These are phyloP conservation scores for Brienomyrus brachyistius DNA, from an alignment of 2,113 vertebrate genomes.

Conservation along the genomic window DNA sequence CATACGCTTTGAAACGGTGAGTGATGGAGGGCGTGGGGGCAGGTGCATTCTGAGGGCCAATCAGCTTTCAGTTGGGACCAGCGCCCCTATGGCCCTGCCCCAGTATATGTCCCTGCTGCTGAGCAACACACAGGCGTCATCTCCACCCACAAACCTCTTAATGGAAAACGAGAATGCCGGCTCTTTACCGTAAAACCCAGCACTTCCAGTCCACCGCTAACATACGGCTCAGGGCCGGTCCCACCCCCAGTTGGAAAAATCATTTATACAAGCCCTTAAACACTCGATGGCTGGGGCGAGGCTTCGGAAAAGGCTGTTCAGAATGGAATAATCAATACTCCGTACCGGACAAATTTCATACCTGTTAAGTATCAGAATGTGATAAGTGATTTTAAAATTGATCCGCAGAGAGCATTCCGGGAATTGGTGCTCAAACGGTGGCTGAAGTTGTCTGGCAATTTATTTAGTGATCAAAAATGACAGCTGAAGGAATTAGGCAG, in stretches of 20 bases:
- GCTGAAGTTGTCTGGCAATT: neutral
- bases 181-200: neutral
- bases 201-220: neutral
- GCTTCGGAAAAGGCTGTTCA: slow-evolving; percentile 9
- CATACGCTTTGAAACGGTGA: neutral
- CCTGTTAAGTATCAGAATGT: slow-evolving; percentile 15
- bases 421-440: neutral
- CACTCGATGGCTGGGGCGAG: slow-evolving; percentile 19
- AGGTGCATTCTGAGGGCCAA: neutral
- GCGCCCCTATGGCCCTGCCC: neutral
- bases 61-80: neutral
- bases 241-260: neutral
- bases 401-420: slow-evolving; percentile 10
- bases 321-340: slow-evolving; percentile 32
- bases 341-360: slow-evolving; percentile 37
- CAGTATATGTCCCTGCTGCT: neutral
- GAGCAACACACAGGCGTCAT: neutral
- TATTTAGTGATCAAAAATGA: neutral
- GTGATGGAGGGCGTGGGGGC: neutral
- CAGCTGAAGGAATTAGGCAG: neutral
- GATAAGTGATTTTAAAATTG: slow-evolving; percentile 25
- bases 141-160: neutral
- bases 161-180: neutral
- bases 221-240: neutral
- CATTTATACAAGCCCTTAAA: neutral